Evolutionary conservation across 2,888 invertebrate genomes (phyloP).

Genomic region (Prosapia bicincta): DNA sequence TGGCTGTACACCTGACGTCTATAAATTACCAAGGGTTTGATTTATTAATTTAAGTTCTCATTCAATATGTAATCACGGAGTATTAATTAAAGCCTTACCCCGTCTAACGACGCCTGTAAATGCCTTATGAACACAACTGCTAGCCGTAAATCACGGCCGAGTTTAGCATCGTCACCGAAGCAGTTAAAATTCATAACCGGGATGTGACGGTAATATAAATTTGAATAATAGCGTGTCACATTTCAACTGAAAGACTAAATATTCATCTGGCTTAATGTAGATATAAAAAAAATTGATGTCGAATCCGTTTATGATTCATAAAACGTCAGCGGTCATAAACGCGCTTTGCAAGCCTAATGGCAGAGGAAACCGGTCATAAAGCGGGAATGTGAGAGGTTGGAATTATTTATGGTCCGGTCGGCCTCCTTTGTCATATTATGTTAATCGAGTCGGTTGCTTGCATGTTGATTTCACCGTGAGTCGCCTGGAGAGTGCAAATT

Average conservation of each 20-base stretch:
- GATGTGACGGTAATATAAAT: constrained; percentile 22
- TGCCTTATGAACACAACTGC: background rate
- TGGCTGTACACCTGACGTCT: background rate
- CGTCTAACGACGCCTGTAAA: background rate
- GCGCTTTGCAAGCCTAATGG: constrained; percentile 28
- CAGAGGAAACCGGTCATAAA: constrained; percentile 29
- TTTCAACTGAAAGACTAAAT: constrained; percentile 14
- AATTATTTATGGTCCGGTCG: constrained; percentile 24
- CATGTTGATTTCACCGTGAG: constrained; percentile 11
- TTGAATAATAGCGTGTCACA: constrained; percentile 22
- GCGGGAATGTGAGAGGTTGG: constrained; percentile 19
- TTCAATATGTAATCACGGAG: background rate
- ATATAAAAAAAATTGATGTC: constrained; percentile 23
- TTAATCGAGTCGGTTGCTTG: constrained; percentile 22
- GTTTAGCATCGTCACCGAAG: constrained; percentile 7
- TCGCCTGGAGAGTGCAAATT: background rate
- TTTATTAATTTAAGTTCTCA: background rate
- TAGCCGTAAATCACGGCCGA: constrained; percentile 2
- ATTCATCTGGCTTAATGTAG: constrained; percentile 19
- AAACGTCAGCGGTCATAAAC: constrained; percentile 28
- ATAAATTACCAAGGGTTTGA: background rate
- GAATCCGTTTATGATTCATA: constrained; percentile 30
- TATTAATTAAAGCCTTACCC: background rate
- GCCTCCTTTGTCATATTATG: constrained; percentile 29
- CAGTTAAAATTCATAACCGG: constrained; percentile 26